These are phyloP conservation scores for Falcaria lacertinaria DNA, from an alignment of 2,888 invertebrate genomes.

Conservation along the genomic window DNA sequence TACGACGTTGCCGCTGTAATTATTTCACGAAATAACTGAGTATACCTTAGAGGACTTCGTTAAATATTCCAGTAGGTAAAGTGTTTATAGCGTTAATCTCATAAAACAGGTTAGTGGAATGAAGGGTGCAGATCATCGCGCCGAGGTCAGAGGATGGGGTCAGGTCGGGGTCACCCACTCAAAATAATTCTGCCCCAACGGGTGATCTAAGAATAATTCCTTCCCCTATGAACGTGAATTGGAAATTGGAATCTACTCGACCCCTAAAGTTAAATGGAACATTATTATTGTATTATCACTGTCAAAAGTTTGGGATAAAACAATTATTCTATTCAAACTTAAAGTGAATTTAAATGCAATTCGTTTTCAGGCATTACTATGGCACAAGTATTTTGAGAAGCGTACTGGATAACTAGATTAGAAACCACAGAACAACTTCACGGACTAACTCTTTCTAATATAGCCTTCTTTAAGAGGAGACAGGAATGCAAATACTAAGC, in stretches of 20 bases:
- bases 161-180: constrained; percentile 54
- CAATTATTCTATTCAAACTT: too few relatives aligned
- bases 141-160: constrained; percentile 65
- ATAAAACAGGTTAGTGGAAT: constrained; percentile 66
- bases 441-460: constrained; percentile 26
- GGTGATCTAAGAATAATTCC: constrained; percentile 38
- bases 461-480: not conserved
- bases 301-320: too few relatives aligned
- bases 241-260: not conserved
- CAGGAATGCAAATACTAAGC: too few relatives aligned
- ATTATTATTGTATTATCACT: not conserved
- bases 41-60: constrained; percentile 37
- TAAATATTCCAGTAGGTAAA: constrained; percentile 51
- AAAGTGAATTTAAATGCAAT: constrained; percentile 48
- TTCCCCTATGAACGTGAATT: constrained; percentile 22
- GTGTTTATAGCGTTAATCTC: constrained; percentile 56
- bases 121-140: constrained; percentile 62
- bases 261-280: not conserved
- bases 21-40: constrained; percentile 43
- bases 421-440: constrained; percentile 36
- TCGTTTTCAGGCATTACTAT: constrained; percentile 42
- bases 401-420: constrained; percentile 66
- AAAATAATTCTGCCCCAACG: constrained; percentile 56
- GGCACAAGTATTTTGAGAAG: constrained; percentile 59
- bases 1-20: constrained; percentile 36